Evolutionary conservation across 37 sponge, comb jelly and placozoan genomes (phyloP).

Genomic region (Cladorhizidae sp.): DNA sequence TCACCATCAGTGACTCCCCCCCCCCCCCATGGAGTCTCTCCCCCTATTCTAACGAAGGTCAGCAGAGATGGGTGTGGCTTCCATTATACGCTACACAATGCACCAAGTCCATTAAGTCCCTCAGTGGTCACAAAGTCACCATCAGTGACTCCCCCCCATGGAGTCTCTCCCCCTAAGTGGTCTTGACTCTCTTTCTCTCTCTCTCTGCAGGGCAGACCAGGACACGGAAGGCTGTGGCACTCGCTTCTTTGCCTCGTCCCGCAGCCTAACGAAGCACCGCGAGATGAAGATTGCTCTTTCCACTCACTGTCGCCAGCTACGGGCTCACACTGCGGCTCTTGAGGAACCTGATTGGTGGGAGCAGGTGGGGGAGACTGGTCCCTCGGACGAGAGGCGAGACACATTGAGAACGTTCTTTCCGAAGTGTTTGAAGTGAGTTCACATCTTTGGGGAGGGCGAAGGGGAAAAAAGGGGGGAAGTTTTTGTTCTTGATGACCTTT

Average conservation of each 20-base stretch:
- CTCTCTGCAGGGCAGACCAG: background rate
- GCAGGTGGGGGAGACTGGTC: background rate
- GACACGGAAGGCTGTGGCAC: slow-evolving; percentile 51
- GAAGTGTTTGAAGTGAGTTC: slow-evolving; percentile 5
- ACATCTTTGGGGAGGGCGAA: too few relatives aligned
- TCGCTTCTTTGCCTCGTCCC: slow-evolving; percentile 34
- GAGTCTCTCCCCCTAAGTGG: background rate
- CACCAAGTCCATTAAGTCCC: too few relatives aligned
- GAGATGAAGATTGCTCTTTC: slow-evolving; percentile 48
- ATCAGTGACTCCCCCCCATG: too few relatives aligned
- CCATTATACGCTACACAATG: too few relatives aligned
- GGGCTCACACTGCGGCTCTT: slow-evolving; percentile 7
- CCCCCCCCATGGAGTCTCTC: too few relatives aligned
- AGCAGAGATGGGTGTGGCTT: too few relatives aligned
- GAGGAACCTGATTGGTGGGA: slow-evolving; percentile 10
- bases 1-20: too few relatives aligned
- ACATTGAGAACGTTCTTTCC: slow-evolving; percentile 10
- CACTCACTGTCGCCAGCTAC: background rate
- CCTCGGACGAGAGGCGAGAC: background rate
- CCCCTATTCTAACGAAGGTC: too few relatives aligned
- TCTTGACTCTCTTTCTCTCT: background rate
- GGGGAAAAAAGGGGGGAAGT: too few relatives aligned
- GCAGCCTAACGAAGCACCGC: slow-evolving; percentile 13
- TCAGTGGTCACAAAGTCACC: too few relatives aligned
- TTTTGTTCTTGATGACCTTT: too few relatives aligned